Evolutionary conservation across 2,113 vertebrate species (phyloP).

Genomic region (Benitochromis conjunctus): DNA sequence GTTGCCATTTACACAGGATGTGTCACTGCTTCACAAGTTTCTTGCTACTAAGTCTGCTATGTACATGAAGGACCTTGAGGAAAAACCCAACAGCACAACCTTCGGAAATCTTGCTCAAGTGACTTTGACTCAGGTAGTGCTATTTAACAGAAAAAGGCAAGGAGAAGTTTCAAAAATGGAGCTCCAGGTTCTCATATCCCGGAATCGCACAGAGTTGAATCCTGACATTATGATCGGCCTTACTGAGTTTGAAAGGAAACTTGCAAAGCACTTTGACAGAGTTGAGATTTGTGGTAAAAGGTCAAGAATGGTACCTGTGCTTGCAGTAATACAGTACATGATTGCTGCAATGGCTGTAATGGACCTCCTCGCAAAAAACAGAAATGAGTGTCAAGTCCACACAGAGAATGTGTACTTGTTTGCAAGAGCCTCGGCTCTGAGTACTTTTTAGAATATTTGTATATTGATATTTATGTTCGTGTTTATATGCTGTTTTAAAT

Average conservation of each 20-base stretch:
- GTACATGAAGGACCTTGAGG: not conserved
- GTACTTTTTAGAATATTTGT: too few species aligned
- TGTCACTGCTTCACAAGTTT: conserved; percentile 1
- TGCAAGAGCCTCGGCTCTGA: not conserved
- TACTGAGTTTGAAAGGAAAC: conserved; percentile 3
- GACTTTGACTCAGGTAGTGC: not conserved
- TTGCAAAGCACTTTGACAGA: conserved; percentile 13
- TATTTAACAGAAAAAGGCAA: conserved; percentile 9
- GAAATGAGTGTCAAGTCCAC: not conserved
- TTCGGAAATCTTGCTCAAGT: not conserved
- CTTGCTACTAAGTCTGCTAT: not conserved
- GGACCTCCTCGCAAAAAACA: not conserved
- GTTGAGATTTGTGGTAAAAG: conserved; percentile 13
- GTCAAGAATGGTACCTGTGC: conserved; percentile 19
- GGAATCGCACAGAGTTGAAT: not conserved
- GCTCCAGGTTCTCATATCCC: not conserved
- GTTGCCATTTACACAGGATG: conserved; percentile 26
- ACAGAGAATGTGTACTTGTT: not conserved
- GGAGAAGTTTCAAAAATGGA: conserved; percentile 13
- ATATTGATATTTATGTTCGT: too few species aligned
- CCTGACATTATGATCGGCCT: conserved; percentile 8
- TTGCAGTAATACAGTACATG: not conserved
- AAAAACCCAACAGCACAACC: not conserved
- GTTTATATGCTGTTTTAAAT: too few species aligned
- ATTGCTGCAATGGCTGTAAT: not conserved